Evolutionary conservation across 2,797 vertebrate species (phyloP), one percentile per base, ranked within the genome.

Genomic region (Geotrypetes seraphini): DNA sequence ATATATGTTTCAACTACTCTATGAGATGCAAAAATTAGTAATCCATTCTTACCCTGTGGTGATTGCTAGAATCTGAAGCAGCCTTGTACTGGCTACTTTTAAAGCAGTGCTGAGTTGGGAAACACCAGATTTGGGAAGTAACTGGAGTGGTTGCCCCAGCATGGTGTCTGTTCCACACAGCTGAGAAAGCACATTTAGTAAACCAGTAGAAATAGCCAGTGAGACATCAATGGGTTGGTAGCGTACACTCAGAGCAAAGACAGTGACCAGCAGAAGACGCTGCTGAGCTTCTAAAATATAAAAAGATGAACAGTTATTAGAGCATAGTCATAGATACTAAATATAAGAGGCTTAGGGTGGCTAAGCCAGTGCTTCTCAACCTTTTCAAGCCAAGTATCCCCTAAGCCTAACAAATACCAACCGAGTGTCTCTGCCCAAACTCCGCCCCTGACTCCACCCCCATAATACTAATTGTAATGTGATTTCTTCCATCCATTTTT

Each of bases 211-310:
- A 60, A 97, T 90, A 30, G 95, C 95, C 71, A 99, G 60, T 22
- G 95, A 97, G 26, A 99, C 93, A 31, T 99, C 95, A 22, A 94
- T 89, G 0, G 95, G 95, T 69, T 99, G 95, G 63, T 99, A 99
- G 24, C 96, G 90, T 6, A 97, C 93, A 0, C 95, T 98, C 18
- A 99, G 76, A 2, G 94, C 92, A 32, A 99, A 99, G 24, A 99
- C 92, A 0, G 95, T 99, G 49, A 98, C 95, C 78, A 99, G 69
- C 12, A 97, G 84, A 44, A 99, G 91, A 55, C 95, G 90, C 45
- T 99, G 95, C 4, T 99, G 95, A 19, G 92, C 93, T 81, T 97
- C 95, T 88, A 46, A 31, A 66, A 54, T 10, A n/a, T n/a, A 32
- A 23, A 43, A 43, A 8, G n/a, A n/a, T n/a, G n/a, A n/a, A n/a